Evolutionary conservation across 2,797 vertebrate species (phyloP), one percentile per base, ranked within the genome.

Genomic region (Heterohyrax brucei): DNA sequence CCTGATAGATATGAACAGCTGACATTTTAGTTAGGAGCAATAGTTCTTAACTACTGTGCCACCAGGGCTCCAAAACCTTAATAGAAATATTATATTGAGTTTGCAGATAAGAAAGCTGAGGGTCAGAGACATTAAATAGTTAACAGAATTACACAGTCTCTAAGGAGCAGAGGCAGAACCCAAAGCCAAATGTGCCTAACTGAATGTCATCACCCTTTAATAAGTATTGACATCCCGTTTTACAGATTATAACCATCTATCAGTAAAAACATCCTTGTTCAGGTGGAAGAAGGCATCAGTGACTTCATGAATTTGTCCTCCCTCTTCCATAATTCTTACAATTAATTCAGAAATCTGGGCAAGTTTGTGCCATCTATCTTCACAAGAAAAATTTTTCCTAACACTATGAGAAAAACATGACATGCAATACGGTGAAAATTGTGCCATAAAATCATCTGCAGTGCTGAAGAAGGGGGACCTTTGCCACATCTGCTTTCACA

Each of bases 331-430:
- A n/a, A 30, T 75, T 78, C 39, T 96, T 96, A 48, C 44, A 59
- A 61, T 80, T 88, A 46, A 84, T 33, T 46, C 26, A 85, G 83
- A 95, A 89, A 87, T 39, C 26, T 59, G 44, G 77, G n/a, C 83
- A 21, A 9, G 19, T 13, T 21, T 16, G 46, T 68, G 50, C 33
- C 59, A 80, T 18, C 26, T 53, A 30, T 10, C 44, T 85, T 66
- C n/a, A 0, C 5, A 64, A 53, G 66, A 68, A 92, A 81, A 53
- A 53, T 10, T 28, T 8, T 77, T 26, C 39, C n/a, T 39, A 14
- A 28, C 68, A 30, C 56, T n/a, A n/a, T 9, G 53, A 94, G 46
- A 70, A 46, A 76, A 73, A 75, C 26, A 21, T 0, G 46, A 44
- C 50, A 76, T 3, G 73, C 68, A 81, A 30, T 8, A 6, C 1